A percentile compares a stretch with the other conserved stretches of the same genome.
Evolutionary conservation across 2,113 vertebrate genomes (phyloP).

Genomic region (Leuciscus idus): DNA sequence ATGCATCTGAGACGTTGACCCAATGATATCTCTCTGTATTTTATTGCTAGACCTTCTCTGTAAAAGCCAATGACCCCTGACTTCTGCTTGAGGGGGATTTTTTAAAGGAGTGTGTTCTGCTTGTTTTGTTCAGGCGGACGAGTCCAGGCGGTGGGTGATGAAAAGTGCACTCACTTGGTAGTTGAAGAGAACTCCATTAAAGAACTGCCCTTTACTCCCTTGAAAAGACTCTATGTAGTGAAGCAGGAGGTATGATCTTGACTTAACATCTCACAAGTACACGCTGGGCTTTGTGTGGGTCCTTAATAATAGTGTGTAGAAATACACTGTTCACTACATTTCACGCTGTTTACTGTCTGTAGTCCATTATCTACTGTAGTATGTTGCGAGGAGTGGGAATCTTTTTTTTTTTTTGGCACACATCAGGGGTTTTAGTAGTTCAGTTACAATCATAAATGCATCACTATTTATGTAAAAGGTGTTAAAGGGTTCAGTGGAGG

Average conservation of each 20-base stretch:
- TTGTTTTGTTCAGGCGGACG: constrained; percentile 79
- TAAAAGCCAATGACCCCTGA: neutral
- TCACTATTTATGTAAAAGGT: neutral
- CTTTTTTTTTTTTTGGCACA: neutral
- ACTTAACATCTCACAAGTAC: neutral
- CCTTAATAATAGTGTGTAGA: constrained; percentile 9
- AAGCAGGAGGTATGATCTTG: constrained; percentile 91
- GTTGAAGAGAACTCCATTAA: constrained; percentile 94
- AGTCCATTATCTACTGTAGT: neutral
- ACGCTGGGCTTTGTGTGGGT: neutral
- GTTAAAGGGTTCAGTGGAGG: neutral
- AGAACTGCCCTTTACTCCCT: constrained; percentile 87
- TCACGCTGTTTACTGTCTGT: neutral
- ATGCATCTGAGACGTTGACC: neutral
- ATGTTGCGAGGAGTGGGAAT: neutral
- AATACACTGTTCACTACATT: constrained; percentile 7
- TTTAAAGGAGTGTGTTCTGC: neutral
- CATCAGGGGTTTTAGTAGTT: neutral
- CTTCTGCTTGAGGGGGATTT: neutral
- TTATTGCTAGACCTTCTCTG: neutral
- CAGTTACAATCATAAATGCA: neutral
- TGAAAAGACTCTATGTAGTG: constrained; percentile 89
- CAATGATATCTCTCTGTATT: neutral
- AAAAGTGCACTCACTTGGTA: constrained; percentile 91
- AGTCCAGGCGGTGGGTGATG: constrained; percentile 84